Base-by-base conservation (phyloP, 2,888 invertebrate genomes). In the Agrenia bidenticulata region DNA sequence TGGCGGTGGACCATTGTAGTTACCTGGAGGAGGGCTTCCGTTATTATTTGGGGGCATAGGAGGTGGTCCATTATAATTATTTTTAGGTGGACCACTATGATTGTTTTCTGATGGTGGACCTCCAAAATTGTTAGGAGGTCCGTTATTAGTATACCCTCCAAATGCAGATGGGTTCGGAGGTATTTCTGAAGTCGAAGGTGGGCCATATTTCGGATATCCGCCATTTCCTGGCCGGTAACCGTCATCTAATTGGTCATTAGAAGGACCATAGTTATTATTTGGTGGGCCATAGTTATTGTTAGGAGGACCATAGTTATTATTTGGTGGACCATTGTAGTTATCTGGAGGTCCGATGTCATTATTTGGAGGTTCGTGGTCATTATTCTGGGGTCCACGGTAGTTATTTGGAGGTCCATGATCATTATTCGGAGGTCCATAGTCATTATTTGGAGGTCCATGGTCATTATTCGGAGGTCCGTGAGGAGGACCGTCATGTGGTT, bases 381-480 rank as follows among this genome's bases (percentile, higher is more conserved):
- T 15, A 39, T 39, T 11, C 7, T 7, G 39, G 15, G n/a, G n/a
- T n/a, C n/a, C n/a, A n/a, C n/a, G n/a, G n/a, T n/a, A n/a, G n/a
- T n/a, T 23, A 53, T 53, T 37, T 17, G 66, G 62, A 9, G 64
- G 32, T 4, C 64, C 61, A 49, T 66, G 54, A 11, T 55, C 41
- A 23, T 57, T n/a, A 51, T 51, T 21, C 27, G 61, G 53, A 32
- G 53, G 39, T n/a, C 21, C 21, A 21, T 23, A 5, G n/a, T n/a
- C n/a, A n/a, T n/a, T 23, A 53, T 53, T 37, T 17, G 66, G 62
- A 9, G 64, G 32, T 4, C 64, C 61, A 49, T 66, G 54, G 11
- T 55, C 41, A 23, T 57, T n/a, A 51, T 51, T 21, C 27, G 61
- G 53, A 32, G 53, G 39, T n/a, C 21, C 21, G 15, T 23, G 24